Percentiles rank a stretch among this genome's conserved stretches.
phyloP scores from a whole-genome alignment of 2,113 vertebrate genomes.

The Gulo gulo region DNA sequence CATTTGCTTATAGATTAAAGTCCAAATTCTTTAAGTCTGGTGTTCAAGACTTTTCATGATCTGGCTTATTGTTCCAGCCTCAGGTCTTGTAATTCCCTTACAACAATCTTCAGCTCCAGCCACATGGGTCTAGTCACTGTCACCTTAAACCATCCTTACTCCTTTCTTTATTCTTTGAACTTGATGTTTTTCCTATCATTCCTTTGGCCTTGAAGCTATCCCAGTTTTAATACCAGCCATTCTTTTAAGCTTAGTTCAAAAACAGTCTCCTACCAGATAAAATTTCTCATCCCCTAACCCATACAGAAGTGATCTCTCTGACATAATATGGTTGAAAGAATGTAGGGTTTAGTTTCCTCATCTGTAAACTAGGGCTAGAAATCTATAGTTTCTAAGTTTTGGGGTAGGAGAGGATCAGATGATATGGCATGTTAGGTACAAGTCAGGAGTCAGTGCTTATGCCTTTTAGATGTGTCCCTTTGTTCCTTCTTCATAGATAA shows the following conservation, averaged over 20 bases:
- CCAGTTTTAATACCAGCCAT: constrained; percentile 18
- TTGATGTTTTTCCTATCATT: constrained; percentile 11
- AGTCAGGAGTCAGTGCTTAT: background rate
- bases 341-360: background rate
- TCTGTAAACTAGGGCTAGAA: constrained; percentile 25
- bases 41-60: constrained; percentile 3
- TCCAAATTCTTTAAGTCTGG: background rate
- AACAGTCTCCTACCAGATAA: background rate
- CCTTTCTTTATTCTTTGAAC: constrained; percentile 14
- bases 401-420: background rate
- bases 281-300: constrained; percentile 9
- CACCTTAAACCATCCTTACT: background rate
- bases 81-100: background rate
- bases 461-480: background rate
- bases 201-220: constrained; percentile 42
- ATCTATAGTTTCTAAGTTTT: constrained; percentile 18
- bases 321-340: background rate
- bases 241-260: constrained; percentile 12
- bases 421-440: background rate
- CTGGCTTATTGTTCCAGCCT: constrained; percentile 28
- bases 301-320: background rate
- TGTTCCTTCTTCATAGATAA: background rate
- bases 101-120: background rate
- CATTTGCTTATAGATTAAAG: constrained; percentile 27
- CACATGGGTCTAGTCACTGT: constrained; percentile 15